Evolutionary conservation across 2,888 invertebrate species (phyloP).

Genomic region (Cataglyphis albicans): DNA sequence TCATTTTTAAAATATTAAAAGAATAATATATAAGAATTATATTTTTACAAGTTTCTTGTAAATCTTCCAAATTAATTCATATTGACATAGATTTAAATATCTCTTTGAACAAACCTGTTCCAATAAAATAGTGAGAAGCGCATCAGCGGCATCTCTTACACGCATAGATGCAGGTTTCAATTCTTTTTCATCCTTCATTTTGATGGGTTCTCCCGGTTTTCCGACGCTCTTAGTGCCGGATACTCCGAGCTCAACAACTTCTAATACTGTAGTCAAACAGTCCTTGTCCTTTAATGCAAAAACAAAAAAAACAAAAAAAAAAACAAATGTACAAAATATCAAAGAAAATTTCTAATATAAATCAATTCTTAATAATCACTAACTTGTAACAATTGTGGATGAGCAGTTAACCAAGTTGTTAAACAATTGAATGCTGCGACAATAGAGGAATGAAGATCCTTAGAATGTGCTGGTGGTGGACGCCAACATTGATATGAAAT

Average conservation of each 20-base stretch:
- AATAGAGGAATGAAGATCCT: conserved; percentile 97
- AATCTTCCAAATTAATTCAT: background rate
- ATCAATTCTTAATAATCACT: background rate
- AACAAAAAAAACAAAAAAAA: no score
- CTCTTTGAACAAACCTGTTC: conserved; percentile 90
- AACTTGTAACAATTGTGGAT: conserved; percentile 92
- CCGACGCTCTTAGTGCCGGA: conserved; percentile 96
- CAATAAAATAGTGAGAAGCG: conserved; percentile 94
- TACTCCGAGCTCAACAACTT: conserved; percentile 98
- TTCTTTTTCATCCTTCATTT: conserved; percentile 98
- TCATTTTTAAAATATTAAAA: background rate
- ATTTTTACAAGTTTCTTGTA: background rate
- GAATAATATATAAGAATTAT: background rate
- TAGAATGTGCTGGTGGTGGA: conserved; percentile 97
- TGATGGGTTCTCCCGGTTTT: conserved; percentile 95
- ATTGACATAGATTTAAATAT: background rate
- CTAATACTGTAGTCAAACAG: conserved; percentile 96
- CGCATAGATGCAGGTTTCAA: conserved; percentile 98
- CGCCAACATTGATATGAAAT: conserved; percentile 97
- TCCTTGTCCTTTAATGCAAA: conserved; percentile 91
- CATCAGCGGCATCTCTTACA: conserved; percentile 98
- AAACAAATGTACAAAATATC: background rate
- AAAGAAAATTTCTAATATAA: conserved; percentile 9
- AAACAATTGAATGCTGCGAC: conserved; percentile 97
- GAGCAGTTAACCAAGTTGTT: conserved; percentile 96